Evolutionary conservation across 53 echinoderm and acorn worm genomes (phyloP).

Genomic region (Apostichopus leukothele): DNA sequence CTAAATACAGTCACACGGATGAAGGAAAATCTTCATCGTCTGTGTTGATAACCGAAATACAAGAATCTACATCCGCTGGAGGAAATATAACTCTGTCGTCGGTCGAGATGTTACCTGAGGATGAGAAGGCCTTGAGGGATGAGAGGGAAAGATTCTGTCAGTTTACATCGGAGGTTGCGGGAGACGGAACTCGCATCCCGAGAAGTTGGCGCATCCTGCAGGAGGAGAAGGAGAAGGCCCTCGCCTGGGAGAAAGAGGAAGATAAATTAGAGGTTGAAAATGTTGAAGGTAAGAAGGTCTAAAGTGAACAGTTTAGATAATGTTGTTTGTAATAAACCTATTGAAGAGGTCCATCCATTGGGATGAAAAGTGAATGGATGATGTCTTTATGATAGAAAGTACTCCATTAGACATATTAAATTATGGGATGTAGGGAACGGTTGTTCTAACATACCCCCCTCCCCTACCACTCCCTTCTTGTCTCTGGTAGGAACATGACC

Average conservation of each 20-base stretch:
- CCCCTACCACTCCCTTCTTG: too few species aligned
- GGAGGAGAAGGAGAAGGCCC: conserved; percentile 44
- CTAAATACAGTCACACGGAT: background rate
- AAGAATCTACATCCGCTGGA: conserved; percentile 14
- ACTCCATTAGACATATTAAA: too few species aligned
- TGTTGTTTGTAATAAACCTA: too few species aligned
- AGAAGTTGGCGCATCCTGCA: conserved; percentile 74
- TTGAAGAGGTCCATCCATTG: too few species aligned
- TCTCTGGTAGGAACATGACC: too few species aligned
- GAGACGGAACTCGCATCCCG: conserved; percentile 67
- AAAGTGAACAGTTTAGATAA: too few species aligned
- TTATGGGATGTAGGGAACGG: too few species aligned
- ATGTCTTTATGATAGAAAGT: too few species aligned
- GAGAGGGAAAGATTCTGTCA: background rate
- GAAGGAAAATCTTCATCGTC: background rate
- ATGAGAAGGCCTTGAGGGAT: background rate
- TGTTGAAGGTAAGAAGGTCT: conserved; percentile 4
- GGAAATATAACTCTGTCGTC: background rate
- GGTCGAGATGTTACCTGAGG: background rate
- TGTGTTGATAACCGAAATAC: conserved; percentile 6
- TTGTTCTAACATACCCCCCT: too few species aligned
- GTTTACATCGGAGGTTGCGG: background rate
- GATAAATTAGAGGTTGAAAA: background rate
- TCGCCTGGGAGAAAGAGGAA: background rate
- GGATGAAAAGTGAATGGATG: too few species aligned